phyloP scores from a whole-genome alignment of 2,113 vertebrate species.

The Pelvicachromis taeniatus region DNA sequence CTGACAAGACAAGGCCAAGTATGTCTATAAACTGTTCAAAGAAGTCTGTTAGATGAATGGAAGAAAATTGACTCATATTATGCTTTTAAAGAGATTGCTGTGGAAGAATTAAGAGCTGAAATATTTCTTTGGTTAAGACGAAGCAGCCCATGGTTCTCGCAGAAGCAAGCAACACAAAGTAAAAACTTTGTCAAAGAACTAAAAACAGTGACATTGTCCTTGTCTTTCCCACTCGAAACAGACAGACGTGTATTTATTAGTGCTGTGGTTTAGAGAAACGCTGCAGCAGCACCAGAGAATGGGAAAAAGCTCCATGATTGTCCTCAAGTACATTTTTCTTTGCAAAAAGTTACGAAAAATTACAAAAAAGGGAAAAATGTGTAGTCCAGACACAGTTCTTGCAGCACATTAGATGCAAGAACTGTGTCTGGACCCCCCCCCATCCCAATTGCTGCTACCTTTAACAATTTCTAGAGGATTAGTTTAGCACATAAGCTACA shows the following conservation, averaged over 20 bases:
- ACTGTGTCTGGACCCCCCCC: too few species aligned
- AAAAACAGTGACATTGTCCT: neutral
- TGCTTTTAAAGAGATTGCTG: neutral
- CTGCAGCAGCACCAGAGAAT: neutral
- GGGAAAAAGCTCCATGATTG: neutral
- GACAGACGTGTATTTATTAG: neutral
- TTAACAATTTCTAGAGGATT: neutral
- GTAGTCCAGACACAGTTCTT: neutral
- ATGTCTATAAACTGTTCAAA: neutral
- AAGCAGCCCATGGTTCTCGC: neutral
- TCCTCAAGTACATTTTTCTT: neutral
- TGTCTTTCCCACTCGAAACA: neutral
- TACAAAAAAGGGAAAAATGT: neutral
- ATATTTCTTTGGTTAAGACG: neutral
- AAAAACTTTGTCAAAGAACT: neutral
- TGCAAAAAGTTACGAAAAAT: neutral
- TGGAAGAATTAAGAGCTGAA: neutral
- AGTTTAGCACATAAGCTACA: neutral
- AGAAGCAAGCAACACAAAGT: neutral
- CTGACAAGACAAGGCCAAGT: slow-evolving; percentile 2
- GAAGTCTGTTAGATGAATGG: neutral
- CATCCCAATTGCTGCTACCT: neutral
- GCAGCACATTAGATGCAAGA: neutral
- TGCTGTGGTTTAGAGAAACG: neutral
- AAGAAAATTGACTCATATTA: neutral